Evolutionary conservation across 2,888 invertebrate genomes (phyloP), one percentile per base, ranked within the genome.

Genomic region (Girardia tigrina): DNA sequence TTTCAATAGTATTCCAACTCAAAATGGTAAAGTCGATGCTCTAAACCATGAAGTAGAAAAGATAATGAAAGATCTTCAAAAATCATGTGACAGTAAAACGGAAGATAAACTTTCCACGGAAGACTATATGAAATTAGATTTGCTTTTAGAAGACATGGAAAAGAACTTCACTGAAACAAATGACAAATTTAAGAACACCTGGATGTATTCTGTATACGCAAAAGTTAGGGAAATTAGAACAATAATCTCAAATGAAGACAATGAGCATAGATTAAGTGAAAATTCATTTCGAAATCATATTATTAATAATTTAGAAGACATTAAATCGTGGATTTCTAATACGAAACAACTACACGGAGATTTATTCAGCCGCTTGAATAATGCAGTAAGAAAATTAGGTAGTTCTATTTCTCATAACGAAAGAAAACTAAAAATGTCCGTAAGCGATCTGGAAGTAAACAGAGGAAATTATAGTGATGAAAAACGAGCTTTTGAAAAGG

Each of bases 121-220:
- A 8, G 23, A 56, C n/a, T 56, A 56, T 56, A 56, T 20, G 23
- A 56, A 56, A 56, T 56, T 56, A 56, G 56, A 56, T 6, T 56
- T 56, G 56, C 56, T 56, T 56, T 23, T 56, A 20, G 56, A 56
- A 56, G 56, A 56, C n/a, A 56, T 56, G 56, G 56, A 56, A n/a
- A 12, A 6, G n/a, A 56, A 56, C n/a, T 56, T 56, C n/a, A 16
- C 23, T 12, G 56, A 56, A 56, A 56, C n/a, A 56, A 56, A 56
- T 56, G 23, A 4, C 4, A 16, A 56, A 20, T 56, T 56, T n/a
- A 4, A 16, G 4, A 23, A 56, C 4, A 56, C 56, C 56, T 56
- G 56, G 56, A 56, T 56, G n/a, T 56, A 56, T 56, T 56, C n/a
- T 12, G n/a, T 56, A 2, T 56, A 56, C n/a, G 56, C n/a, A 12